Conservation (phyloP, 2,113 vertebrate species). For the Solea senegalensis region DNA sequence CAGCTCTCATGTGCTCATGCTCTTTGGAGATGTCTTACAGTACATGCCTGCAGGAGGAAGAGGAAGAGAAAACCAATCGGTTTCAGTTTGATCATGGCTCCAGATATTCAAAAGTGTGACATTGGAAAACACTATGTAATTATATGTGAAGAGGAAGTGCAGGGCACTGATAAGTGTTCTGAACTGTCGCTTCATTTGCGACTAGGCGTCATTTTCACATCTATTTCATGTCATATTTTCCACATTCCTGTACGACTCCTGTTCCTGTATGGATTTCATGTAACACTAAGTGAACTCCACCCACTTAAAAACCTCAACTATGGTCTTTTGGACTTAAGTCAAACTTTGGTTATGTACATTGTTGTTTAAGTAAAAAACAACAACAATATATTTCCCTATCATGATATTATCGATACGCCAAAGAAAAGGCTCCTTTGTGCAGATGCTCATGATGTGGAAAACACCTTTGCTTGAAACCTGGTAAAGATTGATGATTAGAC, state of each 20-base stretch:
- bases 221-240: constrained; percentile 8
- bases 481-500: constrained; percentile 38
- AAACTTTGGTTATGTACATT: no score
- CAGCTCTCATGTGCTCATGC: constrained; percentile 5
- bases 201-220: constrained; percentile 23
- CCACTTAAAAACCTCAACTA: no score
- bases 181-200: background rate
- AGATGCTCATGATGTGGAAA: constrained; percentile 54
- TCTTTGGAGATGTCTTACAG: constrained; percentile 28
- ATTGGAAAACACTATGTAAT: background rate
- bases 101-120: constrained; percentile 37
- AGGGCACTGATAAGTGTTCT: background rate
- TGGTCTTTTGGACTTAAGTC: no score
- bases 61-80: constrained; percentile 32
- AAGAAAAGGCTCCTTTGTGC: constrained; percentile 31
- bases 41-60: constrained; percentile 25
- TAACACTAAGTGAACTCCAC: no score
- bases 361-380: no score
- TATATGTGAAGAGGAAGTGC: constrained; percentile 36
- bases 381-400: no score
- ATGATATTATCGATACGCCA: background rate
- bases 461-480: constrained; percentile 32
- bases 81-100: constrained; percentile 25
- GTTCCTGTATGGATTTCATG: background rate
- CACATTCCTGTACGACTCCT: background rate